Conservation (phyloP, 2,888 invertebrate genomes). For the Spicauda simplicius region DNA sequence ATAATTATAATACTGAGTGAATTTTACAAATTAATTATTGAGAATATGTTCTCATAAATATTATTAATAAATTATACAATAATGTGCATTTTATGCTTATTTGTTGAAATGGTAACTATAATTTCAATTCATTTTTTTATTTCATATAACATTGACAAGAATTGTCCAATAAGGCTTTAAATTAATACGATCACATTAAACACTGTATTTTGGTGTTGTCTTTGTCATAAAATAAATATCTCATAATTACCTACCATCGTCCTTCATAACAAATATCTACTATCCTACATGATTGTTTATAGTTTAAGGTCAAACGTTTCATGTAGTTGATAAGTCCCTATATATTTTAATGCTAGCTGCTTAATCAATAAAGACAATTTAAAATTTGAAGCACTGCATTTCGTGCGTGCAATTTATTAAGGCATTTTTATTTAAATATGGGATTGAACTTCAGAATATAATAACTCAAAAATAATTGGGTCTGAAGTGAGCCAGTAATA, state of each 20-base stretch:
- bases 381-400: not conserved
- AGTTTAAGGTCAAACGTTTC: not conserved
- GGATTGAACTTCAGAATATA: not conserved
- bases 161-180: too few relatives aligned
- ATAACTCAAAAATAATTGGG: not conserved
- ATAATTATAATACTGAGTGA: slow-evolving; percentile 20
- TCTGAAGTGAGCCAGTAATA: slow-evolving; percentile 14
- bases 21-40: slow-evolving; percentile 49
- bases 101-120: slow-evolving; percentile 38
- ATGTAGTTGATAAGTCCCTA: not conserved
- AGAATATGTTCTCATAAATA: slow-evolving; percentile 67
- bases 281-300: too few relatives aligned
- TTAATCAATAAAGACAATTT: not conserved
- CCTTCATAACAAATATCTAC: too few relatives aligned
- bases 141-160: not conserved
- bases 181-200: too few relatives aligned
- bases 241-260: too few relatives aligned
- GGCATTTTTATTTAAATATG: not conserved
- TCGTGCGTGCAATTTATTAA: not conserved
- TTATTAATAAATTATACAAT: slow-evolving; percentile 35
- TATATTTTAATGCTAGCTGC: not conserved
- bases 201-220: too few relatives aligned
- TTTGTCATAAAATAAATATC: too few relatives aligned
- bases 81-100: slow-evolving; percentile 68
- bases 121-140: slow-evolving; percentile 15